Base-by-base conservation (phyloP, 2,113 vertebrate genomes). In the Crotalus tigris region DNA sequence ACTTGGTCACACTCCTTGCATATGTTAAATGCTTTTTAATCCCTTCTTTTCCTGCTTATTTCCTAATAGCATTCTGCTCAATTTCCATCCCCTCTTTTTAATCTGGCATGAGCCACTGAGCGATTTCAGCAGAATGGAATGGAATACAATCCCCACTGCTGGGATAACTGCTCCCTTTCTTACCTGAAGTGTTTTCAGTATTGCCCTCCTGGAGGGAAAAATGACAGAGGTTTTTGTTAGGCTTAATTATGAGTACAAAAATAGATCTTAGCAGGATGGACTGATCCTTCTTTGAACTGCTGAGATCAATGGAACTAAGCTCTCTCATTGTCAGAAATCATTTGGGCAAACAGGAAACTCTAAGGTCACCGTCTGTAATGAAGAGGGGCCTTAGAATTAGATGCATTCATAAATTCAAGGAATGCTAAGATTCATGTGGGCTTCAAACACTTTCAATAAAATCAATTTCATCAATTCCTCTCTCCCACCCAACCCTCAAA, bases 251-350 rank as follows among this genome's bases (percentile, higher is more conserved):
- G 86, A 95, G 24, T 93, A 61, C 92, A 92, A 96, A 51, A 91
- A 86, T 59, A 33, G 96, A 96, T 97, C 94, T 92, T 85, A 54
- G 19, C 64, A 92, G 93, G 95, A 96, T 92, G 88, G 92, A 92
- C 93, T 96, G 93, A 95, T 93, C 92, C 86, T 6, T 93, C 93
- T 57, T 96, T 88, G 95, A 94, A 92, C 58, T 92, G 92, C 89
- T 94, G 87, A 97, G 96, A 96, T 96, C 94, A 93, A 94, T 92
- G 96, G 96, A 95, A 58, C 39, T 23, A 93, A 95, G 92, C 94
- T 96, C 90, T 96, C 90, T 96, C 91, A 61, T 91, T 93, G 53
- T 55, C 12, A n/a, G 6, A 39, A 44, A 75, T 64, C 6, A 44
- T 95, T 93, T 93, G 17, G 8, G 29, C 90, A 89, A 89, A 95